phyloP scores from a whole-genome alignment of 2,888 invertebrate genomes.

The Craniophora ligustri region DNA sequence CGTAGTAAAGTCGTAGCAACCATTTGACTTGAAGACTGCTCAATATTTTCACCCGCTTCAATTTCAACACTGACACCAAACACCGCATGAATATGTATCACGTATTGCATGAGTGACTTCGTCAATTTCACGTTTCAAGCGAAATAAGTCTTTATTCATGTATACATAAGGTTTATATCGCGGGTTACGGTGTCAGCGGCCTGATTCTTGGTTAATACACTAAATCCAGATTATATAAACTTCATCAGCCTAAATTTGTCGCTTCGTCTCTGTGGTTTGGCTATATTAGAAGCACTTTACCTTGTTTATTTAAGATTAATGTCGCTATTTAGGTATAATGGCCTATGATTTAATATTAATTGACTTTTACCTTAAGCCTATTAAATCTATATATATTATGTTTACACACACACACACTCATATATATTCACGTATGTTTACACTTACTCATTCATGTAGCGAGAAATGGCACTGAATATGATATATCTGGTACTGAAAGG shows the following conservation, averaged over 20 bases:
- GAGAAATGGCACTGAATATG: no score
- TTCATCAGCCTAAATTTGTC: constrained; percentile 19
- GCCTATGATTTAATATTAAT: not conserved
- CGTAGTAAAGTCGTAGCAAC: not conserved
- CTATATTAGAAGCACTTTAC: constrained; percentile 26
- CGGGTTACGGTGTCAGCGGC: constrained; percentile 9
- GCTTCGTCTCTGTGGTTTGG: constrained; percentile 17
- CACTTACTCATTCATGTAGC: no score
- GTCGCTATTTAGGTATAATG: not conserved
- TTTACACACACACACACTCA: no score
- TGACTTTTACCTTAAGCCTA: not conserved
- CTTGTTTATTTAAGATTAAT: constrained; percentile 17
- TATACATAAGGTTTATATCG: constrained; percentile 4
- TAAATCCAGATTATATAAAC: constrained; percentile 43
- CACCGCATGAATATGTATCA: constrained; percentile 53
- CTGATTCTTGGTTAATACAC: constrained; percentile 42
- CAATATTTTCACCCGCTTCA: no score
- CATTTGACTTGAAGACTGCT: no score
- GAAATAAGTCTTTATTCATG: constrained; percentile 24
- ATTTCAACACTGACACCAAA: constrained; percentile 21
- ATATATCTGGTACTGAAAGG: no score
- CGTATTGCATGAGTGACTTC: constrained; percentile 40
- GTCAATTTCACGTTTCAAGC: constrained; percentile 24
- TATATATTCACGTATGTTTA: no score
- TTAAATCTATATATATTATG: no score